Base-by-base conservation (phyloP, 2,888 invertebrate genomes). In the Pyrgus malvae region DNA sequence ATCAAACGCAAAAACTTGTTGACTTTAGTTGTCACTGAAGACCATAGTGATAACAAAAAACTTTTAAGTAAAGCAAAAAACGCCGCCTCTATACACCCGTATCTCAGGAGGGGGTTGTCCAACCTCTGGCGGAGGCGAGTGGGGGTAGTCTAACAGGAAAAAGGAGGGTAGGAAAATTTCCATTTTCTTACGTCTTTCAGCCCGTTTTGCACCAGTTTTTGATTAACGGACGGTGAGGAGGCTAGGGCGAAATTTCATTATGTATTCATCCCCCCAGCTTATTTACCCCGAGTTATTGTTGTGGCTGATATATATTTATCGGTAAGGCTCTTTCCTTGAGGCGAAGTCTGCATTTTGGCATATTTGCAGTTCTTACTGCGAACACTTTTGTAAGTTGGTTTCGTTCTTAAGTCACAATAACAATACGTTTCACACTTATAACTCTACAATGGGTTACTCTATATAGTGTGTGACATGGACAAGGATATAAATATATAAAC, bases 161-260 rank as follows among this genome's bases (percentile, higher is more conserved):
- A 90, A 90, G 89, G 89, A 90, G 89, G 89, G 89, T 78, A 78
- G 89, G 85, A 88, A 90, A 89, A 90, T 90, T 90, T 90, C 88
- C 88, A 88, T 88, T 88, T 88, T 88, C 88, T 88, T 88, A 78
- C 87, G 88, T 84, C 85, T 87, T 88, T 87, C 74, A 69, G 72
- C 68, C 79, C 72, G 75, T 80, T 88, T 82, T 83, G 85, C 87
- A 85, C 83, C 85, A 88, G 79, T 88, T 87, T 89, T 88, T 88
- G 89, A 89, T 88, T 88, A 89, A 88, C 89, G 89, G 87, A 86
- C 87, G 80, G 74, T 76, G 44, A 19, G 37, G 51, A 9, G 50
- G 50, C 51, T 37, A 76, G 78, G 80, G 84, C 76, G 78, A 82
- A 84, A 87, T 87, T 86, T 87, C 86, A 89, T 90, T 88, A 88